Percentiles rank a stretch among this genome's conserved stretches.
Conservation (phyloP, 2,113 vertebrate genomes). For the Scatophagus argus region DNA sequence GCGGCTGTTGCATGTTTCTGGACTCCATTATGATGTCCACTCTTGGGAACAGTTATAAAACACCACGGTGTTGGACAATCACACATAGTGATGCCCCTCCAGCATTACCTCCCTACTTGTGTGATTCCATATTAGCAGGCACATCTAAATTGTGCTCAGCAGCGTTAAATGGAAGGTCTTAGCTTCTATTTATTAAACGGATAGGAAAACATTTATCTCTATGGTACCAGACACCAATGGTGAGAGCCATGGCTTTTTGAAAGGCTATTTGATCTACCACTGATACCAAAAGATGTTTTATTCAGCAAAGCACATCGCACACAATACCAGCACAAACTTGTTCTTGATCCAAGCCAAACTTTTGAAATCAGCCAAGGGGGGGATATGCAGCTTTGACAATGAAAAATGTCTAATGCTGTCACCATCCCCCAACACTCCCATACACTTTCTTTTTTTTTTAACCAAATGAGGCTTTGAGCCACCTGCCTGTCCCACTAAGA, state of each 20-base stretch:
- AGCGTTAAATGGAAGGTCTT: conserved; percentile 19
- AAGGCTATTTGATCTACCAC: conserved; percentile 69
- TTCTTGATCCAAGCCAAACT: conserved; percentile 59
- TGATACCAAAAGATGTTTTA: conserved; percentile 68
- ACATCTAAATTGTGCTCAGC: conserved; percentile 23
- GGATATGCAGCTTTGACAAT: conserved; percentile 29
- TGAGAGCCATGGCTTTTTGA: conserved; percentile 58
- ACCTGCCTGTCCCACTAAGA: conserved; percentile 76
- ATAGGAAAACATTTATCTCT: conserved; percentile 42
- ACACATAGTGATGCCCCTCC: not conserved
- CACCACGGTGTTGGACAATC: conserved; percentile 12
- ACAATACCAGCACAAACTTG: conserved; percentile 62
- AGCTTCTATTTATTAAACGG: conserved; percentile 36
- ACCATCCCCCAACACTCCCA: conserved; percentile 60
- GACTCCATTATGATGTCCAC: conserved; percentile 30
- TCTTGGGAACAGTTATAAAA: conserved; percentile 41
- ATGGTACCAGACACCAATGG: conserved; percentile 42
- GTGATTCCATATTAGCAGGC: conserved; percentile 25
- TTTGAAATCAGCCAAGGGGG: conserved; percentile 51
- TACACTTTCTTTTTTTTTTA: conserved; percentile 27
- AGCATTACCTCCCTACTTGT: not conserved
- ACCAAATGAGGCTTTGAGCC: conserved; percentile 69
- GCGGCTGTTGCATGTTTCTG: conserved; percentile 40
- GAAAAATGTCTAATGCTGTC: conserved; percentile 27
- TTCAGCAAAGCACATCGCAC: conserved; percentile 68